Base-by-base conservation (phyloP, 2,888 invertebrate species). In the Chrysina gloriosa region DNA sequence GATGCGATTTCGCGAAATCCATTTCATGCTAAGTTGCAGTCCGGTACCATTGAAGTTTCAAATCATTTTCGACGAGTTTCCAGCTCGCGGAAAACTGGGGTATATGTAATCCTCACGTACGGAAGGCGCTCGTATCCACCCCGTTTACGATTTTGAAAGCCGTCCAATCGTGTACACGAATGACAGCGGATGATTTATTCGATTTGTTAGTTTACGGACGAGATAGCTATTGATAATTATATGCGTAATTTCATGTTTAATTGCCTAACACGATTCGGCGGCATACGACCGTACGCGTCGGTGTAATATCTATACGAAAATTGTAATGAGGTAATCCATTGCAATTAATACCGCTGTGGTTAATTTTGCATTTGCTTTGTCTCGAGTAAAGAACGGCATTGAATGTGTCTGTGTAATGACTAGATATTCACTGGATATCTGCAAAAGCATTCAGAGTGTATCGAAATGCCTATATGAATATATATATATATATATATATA, bases 221-320 rank as follows among this genome's bases (percentile, higher is more conserved):
- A 23, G 25, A 47, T 9, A 2, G 47, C 47, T n/a, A n/a, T 16
- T 19, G 47, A 47, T 47, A 47, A 19, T 7, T 9, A 47, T 23
- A 19, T 4, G 47, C 19, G 47, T 21, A 47, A 47, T 47, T 47
- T 47, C 19, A 23, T 23, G 47, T 47, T 21, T 47, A 47, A 47
- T 21, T 23, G 23, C 21, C 19, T n/a, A 19, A 47, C 19, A 23
- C 4, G 7, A 9, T n/a, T 7, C 16, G 5, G 9, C 23, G 47
- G 47, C 34, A 11, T 34, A 34, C 11, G 34, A 34, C 7, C 34
- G 34, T 34, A n/a, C n/a, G n/a, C n/a, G n/a, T n/a, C n/a, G n/a
- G n/a, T n/a, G n/a, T n/a, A n/a, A n/a, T n/a, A n/a, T n/a, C n/a
- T n/a, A n/a, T n/a, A n/a, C n/a, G n/a, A n/a, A n/a, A n/a, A n/a